Conservation (phyloP, 2,113 vertebrate genomes). For the Hystrix cristata region DNA sequence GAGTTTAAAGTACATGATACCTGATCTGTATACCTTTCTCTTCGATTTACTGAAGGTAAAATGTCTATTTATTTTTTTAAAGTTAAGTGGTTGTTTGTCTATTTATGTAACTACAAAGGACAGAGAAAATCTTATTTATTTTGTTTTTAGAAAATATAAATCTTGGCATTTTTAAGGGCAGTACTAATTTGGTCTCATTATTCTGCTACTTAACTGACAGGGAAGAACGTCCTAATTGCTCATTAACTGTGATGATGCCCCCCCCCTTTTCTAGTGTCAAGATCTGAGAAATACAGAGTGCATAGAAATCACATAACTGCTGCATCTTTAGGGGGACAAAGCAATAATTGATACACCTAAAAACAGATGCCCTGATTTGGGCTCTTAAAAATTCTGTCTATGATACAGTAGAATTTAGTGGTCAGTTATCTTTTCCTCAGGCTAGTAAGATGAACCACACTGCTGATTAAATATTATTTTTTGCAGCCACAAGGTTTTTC, state of each 20-base stretch:
- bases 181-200: conserved; percentile 77
- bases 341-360: background rate
- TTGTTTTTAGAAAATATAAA: conserved; percentile 64
- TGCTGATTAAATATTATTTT: conserved; percentile 40
- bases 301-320: background rate
- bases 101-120: conserved; percentile 64
- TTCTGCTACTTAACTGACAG: conserved; percentile 79
- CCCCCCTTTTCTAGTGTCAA: conserved; percentile 51
- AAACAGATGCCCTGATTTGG: background rate
- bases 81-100: conserved; percentile 64
- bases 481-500: background rate
- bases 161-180: conserved; percentile 63
- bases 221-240: conserved; percentile 83
- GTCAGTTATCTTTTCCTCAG: background rate
- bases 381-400: conserved; percentile 43
- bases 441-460: background rate
- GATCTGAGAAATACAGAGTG: conserved; percentile 45
- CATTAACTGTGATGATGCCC: conserved; percentile 77
- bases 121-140: conserved; percentile 61
- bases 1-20: background rate
- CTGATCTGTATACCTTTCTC: background rate
- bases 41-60: conserved; percentile 14
- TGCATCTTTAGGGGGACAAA: background rate
- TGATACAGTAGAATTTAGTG: background rate
- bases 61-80: conserved; percentile 49